Base-by-base conservation (phyloP, 2,888 invertebrate genomes). In the Neuroscelio doddi region DNA sequence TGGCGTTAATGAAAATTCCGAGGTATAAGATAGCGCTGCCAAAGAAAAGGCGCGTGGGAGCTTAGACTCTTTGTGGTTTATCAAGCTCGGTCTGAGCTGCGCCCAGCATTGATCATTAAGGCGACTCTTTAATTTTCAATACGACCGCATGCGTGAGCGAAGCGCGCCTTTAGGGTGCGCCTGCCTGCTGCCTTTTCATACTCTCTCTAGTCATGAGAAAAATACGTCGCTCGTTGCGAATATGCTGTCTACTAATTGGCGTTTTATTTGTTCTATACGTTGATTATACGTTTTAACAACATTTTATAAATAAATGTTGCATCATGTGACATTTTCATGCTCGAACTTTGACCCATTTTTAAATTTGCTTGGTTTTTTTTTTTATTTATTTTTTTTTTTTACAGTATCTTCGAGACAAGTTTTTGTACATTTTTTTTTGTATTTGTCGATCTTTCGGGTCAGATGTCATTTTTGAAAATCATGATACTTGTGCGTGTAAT, bases 1-100 rank as follows among this genome's bases (percentile, higher is more conserved):
- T 52, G 52, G 47, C 26, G 58, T 51, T 51, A 46, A 59, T 59
- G 45, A 46, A 58, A 58, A 50, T 57, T 57, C 56, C 34, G 41
- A 32, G 56, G 47, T 41, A 41, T 32, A 41, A 53, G 34, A 14
- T 34, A 14, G 34, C 34, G 10, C 17, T 41, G 12, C n/a, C 10
- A 27, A 16, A 16, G 50, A 21, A 30, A 42, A 21, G 32, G 55
- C 50, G 51, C 59, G 59, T 59, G 52, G 59, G 59, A 59, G 59
- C 53, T 16, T 41, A 44, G 34, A 52, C 39, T 36, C 44, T 42
- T 44, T 36, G 49, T 55, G 49, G 44, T 32, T 49, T 49, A 47
- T 53, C 49, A 49, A 26, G 30, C 47, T 47, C 47, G 44, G 52
- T 38, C 10, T 3, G 17, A 10, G 21, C 41, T 61, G 61, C 53